Evolutionary conservation across 92 coral and sea anemone species (phyloP), one percentile per base, ranked within the genome.

Genomic region (Paragorgia papillata): DNA sequence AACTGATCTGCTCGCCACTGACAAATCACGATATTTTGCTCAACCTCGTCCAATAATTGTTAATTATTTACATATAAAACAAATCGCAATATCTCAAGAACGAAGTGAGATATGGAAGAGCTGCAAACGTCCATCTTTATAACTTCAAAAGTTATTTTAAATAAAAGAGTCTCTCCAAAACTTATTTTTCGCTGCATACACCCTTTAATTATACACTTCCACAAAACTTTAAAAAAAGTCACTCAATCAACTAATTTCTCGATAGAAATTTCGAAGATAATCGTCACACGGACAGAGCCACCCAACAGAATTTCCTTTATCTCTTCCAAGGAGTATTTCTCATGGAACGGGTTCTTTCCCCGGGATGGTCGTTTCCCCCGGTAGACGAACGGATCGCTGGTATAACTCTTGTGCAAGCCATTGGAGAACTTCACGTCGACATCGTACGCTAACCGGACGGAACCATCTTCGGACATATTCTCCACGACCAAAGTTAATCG

Each of bases 201-300:
- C n/a, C n/a, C n/a, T n/a, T n/a, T n/a, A n/a, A n/a, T n/a, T n/a
- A n/a, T n/a, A n/a, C n/a, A n/a, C n/a, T n/a, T n/a, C n/a, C n/a
- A n/a, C n/a, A n/a, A n/a, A n/a, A n/a, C n/a, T n/a, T n/a, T n/a
- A n/a, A n/a, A n/a, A n/a, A n/a, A n/a, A n/a, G n/a, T n/a, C n/a
- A n/a, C n/a, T n/a, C n/a, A n/a, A n/a, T 49, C 33, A 24, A 68
- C 58, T 68, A 68, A 37, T 29, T 68, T 68, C 75, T 46, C 59
- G 9, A 68, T 0, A 25, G 58, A 25, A 1, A 68, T 27, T 46
- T 68, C 75, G 37, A 68, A 68, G 9, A 37, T 68, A 29, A 68
- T 68, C 3, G 75, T 21, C 6, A 68, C 75, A 15, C 12, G 44
- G 9, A 68, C 54, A 0, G 75, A 20, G 26, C 75, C 33, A 0